Evolutionary conservation across 2,113 vertebrate genomes (phyloP), one percentile per base, ranked within the genome.

Genomic region (Diphyllodes magnificus): DNA sequence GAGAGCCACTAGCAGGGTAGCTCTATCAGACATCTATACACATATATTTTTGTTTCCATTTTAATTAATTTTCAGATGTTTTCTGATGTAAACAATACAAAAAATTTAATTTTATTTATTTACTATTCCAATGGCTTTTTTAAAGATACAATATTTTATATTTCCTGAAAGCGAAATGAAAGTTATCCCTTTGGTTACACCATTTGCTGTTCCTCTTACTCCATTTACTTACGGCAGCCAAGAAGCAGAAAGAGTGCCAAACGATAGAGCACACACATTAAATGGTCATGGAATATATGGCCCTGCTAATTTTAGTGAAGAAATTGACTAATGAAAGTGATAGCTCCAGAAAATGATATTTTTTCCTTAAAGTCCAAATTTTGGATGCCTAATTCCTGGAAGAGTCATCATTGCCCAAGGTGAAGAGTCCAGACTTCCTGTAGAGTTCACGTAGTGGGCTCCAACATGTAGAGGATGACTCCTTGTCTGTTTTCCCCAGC

Each of bases 321-420:
- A 75, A 82, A 77, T 45, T 56, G 13, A 16, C 4, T 66, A 25
- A n/a, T 15, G 39, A 39, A 63, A 5, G 19, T 24, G 4, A 80
- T 23, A n/a, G 7, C 12, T 37, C 4, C 7, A 40, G 20, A 5
- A 45, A 78, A 90, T 10, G 4, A 10, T 47, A 50, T 37, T 42
- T 82, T 4, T 68, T 8, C 6, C 44, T 30, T 14, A 13, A 80
- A 50, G 15, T 16, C 23, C 10, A 42, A 8, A 8, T 68, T 76
- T 23, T 64, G 22, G 82, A 19, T 40, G 5, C 9, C 15, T 70
- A 30, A 37, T 37, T 57, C 7, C 6, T 0, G 4, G 9, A 84
- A 40, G 17, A 13, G 5, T 1, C 4, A 27, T 45, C 2, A 2
- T 12, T 2, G 6, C 28, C 17, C 13, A 18, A 63, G 9, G 6